Evolutionary conservation across 37 sponge, comb jelly and placozoan genomes (phyloP), one percentile per base, ranked within the genome.

Genomic region (Dysidea cf. avara): DNA sequence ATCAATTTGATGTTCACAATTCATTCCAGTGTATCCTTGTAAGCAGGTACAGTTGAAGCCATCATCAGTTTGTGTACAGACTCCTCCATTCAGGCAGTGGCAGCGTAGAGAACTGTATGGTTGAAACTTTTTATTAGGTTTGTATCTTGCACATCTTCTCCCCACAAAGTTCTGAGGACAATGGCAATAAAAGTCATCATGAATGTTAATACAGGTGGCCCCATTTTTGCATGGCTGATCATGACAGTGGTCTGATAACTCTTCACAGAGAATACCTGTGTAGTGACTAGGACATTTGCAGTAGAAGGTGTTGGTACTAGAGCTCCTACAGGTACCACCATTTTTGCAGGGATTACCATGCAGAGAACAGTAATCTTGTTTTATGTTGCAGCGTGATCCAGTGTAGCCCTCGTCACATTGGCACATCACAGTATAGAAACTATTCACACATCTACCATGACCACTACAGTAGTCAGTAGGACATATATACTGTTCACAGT

Each of bases 211-310:
- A 31, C 76, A 76, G 39, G 5, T 13, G 24, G 64, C 76, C 33
- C 68, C 64, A 17, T 53, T 52, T 22, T 67, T 36, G 39, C 78
- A 78, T 14, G 56, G 31, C 18, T 31, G 39, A 0, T 12, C 47
- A 20, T 25, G 30, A 25, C 78, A 78, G 1, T 58, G 68, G 46
- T 78, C 68, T 16, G 58, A 7, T 20, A 22, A 21, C 4, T 51
- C 30, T 18, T 74, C 83, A 51, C 83, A 82, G 18, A 62, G 34
- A 6, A 36, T 20, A 1, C 83, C 83, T 49, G 67, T 58, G 61
- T 59, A 75, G 59, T 53, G 31, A 33, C 31, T 26, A 22, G 61
- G 54, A 35, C 83, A 82, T 0, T 20, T 30, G 39, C 83, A 82
- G 18, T 17, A n/a, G 83, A 53, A 74, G 17, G 75, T 75, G 11